phyloP scores from a whole-genome alignment of 2,113 vertebrate genomes.

The Podarcis cretensis region DNA sequence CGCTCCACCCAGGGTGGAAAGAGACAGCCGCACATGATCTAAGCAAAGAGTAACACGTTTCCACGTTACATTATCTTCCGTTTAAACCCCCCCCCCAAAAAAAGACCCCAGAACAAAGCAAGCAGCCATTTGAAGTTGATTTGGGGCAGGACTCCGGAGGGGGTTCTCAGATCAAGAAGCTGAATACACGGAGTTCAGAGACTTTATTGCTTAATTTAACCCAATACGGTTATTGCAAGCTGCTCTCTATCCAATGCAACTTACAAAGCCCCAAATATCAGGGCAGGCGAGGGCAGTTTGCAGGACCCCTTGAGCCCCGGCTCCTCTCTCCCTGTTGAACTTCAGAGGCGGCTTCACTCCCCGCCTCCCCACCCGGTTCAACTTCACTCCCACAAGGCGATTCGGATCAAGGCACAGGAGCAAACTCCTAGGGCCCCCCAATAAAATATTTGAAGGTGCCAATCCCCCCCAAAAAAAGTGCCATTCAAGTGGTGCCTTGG shows the following conservation, averaged over 20 bases:
- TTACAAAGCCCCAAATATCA: not conserved
- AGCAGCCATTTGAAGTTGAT: not conserved
- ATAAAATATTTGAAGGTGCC: too few relatives aligned
- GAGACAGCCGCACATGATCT: not conserved
- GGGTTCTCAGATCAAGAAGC: not conserved
- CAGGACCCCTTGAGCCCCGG: too few relatives aligned
- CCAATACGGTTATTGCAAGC: not conserved
- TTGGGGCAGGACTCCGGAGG: not conserved
- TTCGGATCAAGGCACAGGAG: not conserved
- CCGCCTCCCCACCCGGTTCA: not conserved
- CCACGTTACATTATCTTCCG: not conserved
- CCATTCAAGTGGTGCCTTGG: too few relatives aligned
- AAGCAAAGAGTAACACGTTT: not conserved
- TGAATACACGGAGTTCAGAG: not conserved
- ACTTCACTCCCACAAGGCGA: not conserved
- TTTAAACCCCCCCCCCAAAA: too few relatives aligned
- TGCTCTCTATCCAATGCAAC: not conserved
- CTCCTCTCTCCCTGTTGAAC: too few relatives aligned
- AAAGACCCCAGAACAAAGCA: not conserved
- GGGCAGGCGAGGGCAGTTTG: too few relatives aligned
- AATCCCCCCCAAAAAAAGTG: too few relatives aligned
- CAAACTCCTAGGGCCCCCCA: too few relatives aligned
- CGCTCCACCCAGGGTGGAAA: not conserved
- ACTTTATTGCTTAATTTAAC: too few relatives aligned
- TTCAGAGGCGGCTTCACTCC: too few relatives aligned